Percentiles rank a stretch among this genome's conserved stretches.
phyloP scores from a whole-genome alignment of 2,888 invertebrate genomes.

The Galeruca laticollis region DNA sequence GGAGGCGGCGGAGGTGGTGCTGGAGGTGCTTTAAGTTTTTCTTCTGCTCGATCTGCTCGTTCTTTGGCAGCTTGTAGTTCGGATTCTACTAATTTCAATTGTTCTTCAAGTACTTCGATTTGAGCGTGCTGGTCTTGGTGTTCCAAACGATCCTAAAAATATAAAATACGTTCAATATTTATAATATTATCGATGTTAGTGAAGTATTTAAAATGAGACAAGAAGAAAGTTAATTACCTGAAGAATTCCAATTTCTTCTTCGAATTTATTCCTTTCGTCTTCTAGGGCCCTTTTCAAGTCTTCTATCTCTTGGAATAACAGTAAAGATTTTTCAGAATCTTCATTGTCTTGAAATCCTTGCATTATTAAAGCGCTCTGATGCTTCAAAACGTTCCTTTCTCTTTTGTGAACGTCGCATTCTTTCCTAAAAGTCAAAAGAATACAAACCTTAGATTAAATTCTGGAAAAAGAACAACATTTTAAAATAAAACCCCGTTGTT shows the following conservation, averaged over 20 bases:
- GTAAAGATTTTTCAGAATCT: slow-evolving; percentile 69
- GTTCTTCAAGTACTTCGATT: slow-evolving; percentile 77
- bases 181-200: no score
- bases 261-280: slow-evolving; percentile 71
- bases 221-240: slow-evolving; percentile 66
- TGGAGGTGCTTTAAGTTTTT: slow-evolving; percentile 68
- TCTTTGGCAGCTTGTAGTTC: slow-evolving; percentile 74
- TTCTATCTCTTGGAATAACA: slow-evolving; percentile 75
- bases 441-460: not conserved
- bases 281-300: slow-evolving; percentile 73
- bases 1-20: slow-evolving; percentile 61
- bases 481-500: no score
- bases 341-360: slow-evolving; percentile 72
- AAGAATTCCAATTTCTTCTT: slow-evolving; percentile 71
- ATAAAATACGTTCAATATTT: slow-evolving; percentile 19
- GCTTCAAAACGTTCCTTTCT: slow-evolving; percentile 74
- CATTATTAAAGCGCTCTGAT: slow-evolving; percentile 75
- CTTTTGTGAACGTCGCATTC: slow-evolving; percentile 75
- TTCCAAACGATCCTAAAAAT: slow-evolving; percentile 72
- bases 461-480: no score
- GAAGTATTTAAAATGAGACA: no score
- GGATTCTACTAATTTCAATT: slow-evolving; percentile 76
- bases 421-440: slow-evolving; percentile 68
- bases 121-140: slow-evolving; percentile 77
- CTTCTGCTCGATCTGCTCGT: slow-evolving; percentile 72